phyloP scores from a whole-genome alignment of 2,888 invertebrate species.

The Limnephilus rhombicus region DNA sequence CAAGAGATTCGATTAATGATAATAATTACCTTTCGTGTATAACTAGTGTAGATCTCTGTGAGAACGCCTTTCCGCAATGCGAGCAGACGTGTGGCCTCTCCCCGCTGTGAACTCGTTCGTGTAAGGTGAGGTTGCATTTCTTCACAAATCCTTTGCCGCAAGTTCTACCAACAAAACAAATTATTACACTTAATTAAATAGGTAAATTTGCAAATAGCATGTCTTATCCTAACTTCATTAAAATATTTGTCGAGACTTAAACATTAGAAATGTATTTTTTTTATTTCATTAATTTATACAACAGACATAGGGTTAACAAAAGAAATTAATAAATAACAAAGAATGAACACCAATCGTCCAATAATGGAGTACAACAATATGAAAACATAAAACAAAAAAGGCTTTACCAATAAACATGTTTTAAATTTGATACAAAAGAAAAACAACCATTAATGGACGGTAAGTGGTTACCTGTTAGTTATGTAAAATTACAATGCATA shows the following conservation, averaged over 20 bases:
- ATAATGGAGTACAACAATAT: too few relatives aligned
- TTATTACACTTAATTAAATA: neutral
- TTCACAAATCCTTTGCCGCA: constrained; percentile 77
- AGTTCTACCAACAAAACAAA: constrained; percentile 67
- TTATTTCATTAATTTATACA: too few relatives aligned
- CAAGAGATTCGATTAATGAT: neutral
- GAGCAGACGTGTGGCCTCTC: constrained; percentile 74
- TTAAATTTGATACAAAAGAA: too few relatives aligned
- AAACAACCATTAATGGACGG: too few relatives aligned
- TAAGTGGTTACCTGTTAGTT: too few relatives aligned
- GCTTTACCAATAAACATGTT: too few relatives aligned
- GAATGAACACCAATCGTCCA: too few relatives aligned
- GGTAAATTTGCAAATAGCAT: neutral
- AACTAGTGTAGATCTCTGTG: constrained; percentile 75
- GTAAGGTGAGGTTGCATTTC: constrained; percentile 75
- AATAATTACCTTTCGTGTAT: constrained; percentile 71
- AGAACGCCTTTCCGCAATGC: constrained; percentile 76
- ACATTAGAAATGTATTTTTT: neutral
- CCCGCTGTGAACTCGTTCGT: constrained; percentile 76
- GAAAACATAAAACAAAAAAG: too few relatives aligned
- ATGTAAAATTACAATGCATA: too few relatives aligned
- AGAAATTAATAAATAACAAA: too few relatives aligned
- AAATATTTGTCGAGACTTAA: neutral
- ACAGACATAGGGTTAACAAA: too few relatives aligned
- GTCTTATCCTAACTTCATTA: neutral